Evolutionary conservation across 53 echinoderm and acorn worm genomes (phyloP).

Genomic region (Hippasteria phrygiana): DNA sequence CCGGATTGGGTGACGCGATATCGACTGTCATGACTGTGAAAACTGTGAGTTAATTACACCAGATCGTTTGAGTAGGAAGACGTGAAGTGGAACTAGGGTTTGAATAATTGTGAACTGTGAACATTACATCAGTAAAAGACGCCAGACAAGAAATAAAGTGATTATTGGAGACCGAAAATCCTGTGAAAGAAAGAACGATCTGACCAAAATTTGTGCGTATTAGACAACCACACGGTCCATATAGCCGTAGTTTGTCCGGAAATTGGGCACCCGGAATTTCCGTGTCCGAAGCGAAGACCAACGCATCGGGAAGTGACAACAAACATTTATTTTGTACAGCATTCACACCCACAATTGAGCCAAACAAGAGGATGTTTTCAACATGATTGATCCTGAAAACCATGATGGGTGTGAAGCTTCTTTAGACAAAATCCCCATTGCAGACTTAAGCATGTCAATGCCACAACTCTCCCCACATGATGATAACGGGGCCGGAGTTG

Average conservation of each 20-base stretch:
- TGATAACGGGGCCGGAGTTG: constrained; percentile 5
- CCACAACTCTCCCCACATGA: not conserved
- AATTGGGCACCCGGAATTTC: too few species aligned
- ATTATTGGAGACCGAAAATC: not conserved
- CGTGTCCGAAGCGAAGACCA: not conserved
- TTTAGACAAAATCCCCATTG: not conserved
- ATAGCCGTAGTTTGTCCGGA: too few species aligned
- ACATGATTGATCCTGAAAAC: not conserved
- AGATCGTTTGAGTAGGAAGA: too few species aligned
- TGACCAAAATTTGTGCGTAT: too few species aligned
- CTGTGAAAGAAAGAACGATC: too few species aligned
- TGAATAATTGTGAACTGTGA: too few species aligned
- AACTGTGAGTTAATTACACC: too few species aligned
- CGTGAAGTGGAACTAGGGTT: too few species aligned
- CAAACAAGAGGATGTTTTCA: not conserved
- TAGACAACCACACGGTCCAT: too few species aligned
- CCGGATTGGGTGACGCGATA: too few species aligned
- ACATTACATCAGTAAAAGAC: constrained; percentile 6
- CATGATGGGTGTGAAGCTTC: not conserved
- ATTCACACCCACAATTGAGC: not conserved
- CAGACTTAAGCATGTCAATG: not conserved
- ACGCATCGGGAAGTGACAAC: not conserved
- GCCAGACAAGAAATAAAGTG: not conserved
- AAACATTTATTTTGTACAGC: not conserved
- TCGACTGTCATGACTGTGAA: too few species aligned